A percentile compares a stretch with the other conserved stretches of the same genome.
Conservation (phyloP, 1,140 invertebrate genomes). For the Temnothorax longispinosus region DNA sequence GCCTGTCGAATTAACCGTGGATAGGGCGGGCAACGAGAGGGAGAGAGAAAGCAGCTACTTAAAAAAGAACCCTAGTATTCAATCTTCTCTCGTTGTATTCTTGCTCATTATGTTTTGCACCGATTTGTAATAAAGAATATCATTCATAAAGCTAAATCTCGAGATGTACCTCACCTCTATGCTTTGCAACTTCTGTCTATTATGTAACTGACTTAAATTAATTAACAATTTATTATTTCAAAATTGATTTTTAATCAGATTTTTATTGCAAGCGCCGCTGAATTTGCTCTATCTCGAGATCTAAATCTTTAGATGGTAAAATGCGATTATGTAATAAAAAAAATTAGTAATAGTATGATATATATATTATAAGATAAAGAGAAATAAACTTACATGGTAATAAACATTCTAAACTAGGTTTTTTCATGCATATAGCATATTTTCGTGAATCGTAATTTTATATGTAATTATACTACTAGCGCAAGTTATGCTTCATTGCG, state of each 20-base stretch:
- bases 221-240: neutral
- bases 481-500: neutral
- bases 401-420: neutral
- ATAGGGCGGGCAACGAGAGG: neutral
- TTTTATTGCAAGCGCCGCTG: neutral
- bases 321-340: neutral
- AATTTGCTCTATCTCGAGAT: neutral
- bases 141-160: neutral
- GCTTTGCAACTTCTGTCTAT: neutral
- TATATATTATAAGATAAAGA: neutral
- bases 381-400: neutral
- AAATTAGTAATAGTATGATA: neutral
- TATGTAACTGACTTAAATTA: neutral
- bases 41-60: neutral
- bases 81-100: neutral
- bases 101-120: neutral
- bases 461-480: neutral
- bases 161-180: neutral
- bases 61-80: neutral
- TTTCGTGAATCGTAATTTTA: neutral
- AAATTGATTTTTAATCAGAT: neutral
- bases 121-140: neutral
- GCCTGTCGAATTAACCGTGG: slow-evolving; percentile 68
- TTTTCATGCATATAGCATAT: neutral
- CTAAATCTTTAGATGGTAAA: neutral